Base-by-base conservation (phyloP, 2,888 invertebrate genomes). In the Lissocephala sabroskyi region DNA sequence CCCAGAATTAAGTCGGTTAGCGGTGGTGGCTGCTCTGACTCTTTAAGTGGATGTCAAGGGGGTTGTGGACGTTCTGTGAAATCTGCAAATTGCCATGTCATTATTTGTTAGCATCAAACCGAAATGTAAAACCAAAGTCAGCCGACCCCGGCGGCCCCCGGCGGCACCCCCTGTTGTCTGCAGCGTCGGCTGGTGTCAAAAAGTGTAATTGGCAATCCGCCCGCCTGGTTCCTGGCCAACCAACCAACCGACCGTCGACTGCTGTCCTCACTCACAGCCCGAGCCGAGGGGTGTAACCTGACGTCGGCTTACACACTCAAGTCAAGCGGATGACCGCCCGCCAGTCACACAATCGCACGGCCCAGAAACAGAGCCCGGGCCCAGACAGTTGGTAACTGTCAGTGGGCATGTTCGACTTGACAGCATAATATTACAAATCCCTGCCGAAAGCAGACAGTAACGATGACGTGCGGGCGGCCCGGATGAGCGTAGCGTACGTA, bases 21-120 rank as follows among this genome's bases (percentile, higher is more conserved):
- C 62, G 23, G 45, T 36, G 23, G 13, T 32, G 18, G 29, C 13
- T 16, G 19, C 45, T 32, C 19, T 42, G 57, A 55, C 59, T 60
- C 59, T 60, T 52, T 54, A 59, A 54, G 48, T 53, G 40, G 32
- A 44, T 23, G 30, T 18, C 33, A 37, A n/a, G 10, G 39, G 29
- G 48, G 47, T 45, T 42, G 49, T 46, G 59, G 64, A 58, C 67
- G 66, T 79, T 79, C 79, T 79, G 71, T 75, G 80, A 81, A 79
- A 78, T 80, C 79, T 80, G 80, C 80, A 80, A 80, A 80, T 80
- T 80, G 80, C 79, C 71, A 65, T 81, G 80, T 80, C 80, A 81
- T 80, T 81, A 81, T 80, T 79, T 80, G 80, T 80, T 80, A 80
- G 73, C 65, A 74, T 80, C 79, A 80, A 70, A 60, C 63, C 56